Evolutionary conservation across 2,797 vertebrate genomes (phyloP).

Genomic region (Sebastes steindachneri): DNA sequence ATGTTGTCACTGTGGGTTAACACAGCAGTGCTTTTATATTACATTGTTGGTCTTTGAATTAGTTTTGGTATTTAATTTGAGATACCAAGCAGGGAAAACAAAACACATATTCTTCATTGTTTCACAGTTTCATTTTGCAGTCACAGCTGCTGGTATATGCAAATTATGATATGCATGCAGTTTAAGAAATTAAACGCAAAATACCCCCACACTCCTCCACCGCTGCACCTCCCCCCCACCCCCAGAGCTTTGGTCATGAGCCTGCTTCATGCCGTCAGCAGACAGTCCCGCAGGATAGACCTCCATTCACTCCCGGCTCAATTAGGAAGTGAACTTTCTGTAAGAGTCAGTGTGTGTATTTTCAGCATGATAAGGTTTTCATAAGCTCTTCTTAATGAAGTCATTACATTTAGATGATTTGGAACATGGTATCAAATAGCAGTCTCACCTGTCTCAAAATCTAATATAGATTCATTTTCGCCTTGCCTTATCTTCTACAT

Average conservation of each 20-base stretch:
- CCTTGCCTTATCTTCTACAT: background rate
- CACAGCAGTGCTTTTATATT: background rate
- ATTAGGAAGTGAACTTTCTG: slow-evolving; percentile 18
- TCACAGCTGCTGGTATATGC: background rate
- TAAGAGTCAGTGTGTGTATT: background rate
- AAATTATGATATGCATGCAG: background rate
- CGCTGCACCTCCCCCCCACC: background rate
- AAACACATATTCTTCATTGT: background rate
- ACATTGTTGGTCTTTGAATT: background rate
- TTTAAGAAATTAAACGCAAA: slow-evolving; percentile 3
- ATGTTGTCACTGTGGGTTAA: slow-evolving; percentile 2
- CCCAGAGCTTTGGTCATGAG: slow-evolving; percentile 56
- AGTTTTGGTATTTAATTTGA: background rate
- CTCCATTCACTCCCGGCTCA: slow-evolving; percentile 25
- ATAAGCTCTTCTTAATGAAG: background rate
- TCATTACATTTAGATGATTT: slow-evolving; percentile 1
- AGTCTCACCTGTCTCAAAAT: background rate
- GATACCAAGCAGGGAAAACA: background rate
- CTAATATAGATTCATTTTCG: background rate
- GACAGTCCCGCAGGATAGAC: slow-evolving; percentile 15
- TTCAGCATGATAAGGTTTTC: slow-evolving; percentile 1
- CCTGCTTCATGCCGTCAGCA: slow-evolving; percentile 33
- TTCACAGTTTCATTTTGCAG: slow-evolving; percentile 13
- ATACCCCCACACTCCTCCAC: background rate
- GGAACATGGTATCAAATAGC: background rate